Evolutionary conservation across 2,797 vertebrate species (phyloP), one percentile per base, ranked within the genome.

Genomic region (Pantherophis alleghaniensis): DNA sequence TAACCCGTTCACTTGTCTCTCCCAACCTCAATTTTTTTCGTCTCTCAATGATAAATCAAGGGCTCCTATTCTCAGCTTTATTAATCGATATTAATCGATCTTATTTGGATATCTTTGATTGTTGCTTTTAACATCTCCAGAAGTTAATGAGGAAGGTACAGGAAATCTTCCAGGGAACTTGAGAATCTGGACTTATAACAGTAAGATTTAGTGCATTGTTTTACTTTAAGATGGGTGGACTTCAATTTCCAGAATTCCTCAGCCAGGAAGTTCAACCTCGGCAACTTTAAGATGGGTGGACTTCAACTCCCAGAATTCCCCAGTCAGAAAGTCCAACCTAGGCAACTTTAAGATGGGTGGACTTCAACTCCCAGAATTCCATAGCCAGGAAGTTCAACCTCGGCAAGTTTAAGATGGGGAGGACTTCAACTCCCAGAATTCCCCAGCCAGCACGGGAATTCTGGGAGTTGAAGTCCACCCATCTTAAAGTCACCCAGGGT

Each of bases 391-490:
- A 61, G 7, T 61, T 4, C 26, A n/a, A 63, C 61, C 26, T 63
- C 0, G 0, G 11, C 26, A 13, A n/a, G 4, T 63, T n/a, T 63
- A 63, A 28, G 61, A 12, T 28, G 3, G 24, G 24, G 3, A 5
- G 61, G 63, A 63, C 26, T 63, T 63, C 26, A 28, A 63, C 10
- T 26, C 60, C 24, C 24, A 61, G 60, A 61, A 26, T 26, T 61
- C 24, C 9, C 24, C 24, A 61, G 60, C 59, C 7, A 61, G 28
- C 12, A 1, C 10, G 61, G 59, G 61, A 28, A 63, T 63, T 63
- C 4, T 66, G 63, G 28, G 63, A 28, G 63, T n/a, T 14, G 28
- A n/a, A 66, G 63, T 66, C 63, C 63, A 66, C 28, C 11, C 63
- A 14, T 16, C 63, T 66, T 3, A 86, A 86, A 86, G 37, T 13